Conservation (phyloP, 2,888 invertebrate species). For the Folsomia manolachei region DNA sequence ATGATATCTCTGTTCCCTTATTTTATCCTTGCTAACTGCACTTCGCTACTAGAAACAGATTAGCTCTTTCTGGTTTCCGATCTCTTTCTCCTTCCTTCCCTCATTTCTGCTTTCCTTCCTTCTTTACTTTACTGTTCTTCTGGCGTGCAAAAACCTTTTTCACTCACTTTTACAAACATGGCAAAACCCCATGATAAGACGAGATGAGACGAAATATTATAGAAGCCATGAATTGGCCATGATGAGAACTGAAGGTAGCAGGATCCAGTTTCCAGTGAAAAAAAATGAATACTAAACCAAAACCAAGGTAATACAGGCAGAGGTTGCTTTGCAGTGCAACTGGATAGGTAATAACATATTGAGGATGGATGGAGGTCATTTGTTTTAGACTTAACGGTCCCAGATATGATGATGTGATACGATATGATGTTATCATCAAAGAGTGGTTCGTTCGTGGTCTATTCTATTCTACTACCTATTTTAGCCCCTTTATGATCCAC, state of each 20-base stretch:
- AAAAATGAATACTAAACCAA: too few relatives aligned
- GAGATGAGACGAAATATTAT: too few relatives aligned
- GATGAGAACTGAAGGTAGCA: not conserved
- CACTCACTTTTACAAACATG: too few relatives aligned
- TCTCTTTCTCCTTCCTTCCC: not conserved
- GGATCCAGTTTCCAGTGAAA: too few relatives aligned
- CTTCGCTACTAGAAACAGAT: not conserved
- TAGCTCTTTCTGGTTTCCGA: not conserved
- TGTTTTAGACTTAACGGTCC: conserved; percentile 18
- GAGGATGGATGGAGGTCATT: conserved; percentile 18
- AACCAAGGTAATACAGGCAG: too few relatives aligned
- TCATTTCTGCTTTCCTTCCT: not conserved
- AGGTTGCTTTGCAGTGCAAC: too few relatives aligned
- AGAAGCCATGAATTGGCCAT: too few relatives aligned
- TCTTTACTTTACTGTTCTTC: too few relatives aligned
- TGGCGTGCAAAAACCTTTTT: not conserved
- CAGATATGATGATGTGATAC: conserved; percentile 17
- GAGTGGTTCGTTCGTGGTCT: too few relatives aligned
- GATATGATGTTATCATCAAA: conserved; percentile 15
- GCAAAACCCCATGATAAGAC: too few relatives aligned
- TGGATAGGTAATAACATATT: conserved; percentile 15
- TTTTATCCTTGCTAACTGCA: too few relatives aligned
- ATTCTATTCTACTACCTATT: not conserved
- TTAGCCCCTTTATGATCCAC: not conserved
- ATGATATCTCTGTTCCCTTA: not conserved